Evolutionary conservation across 2,113 vertebrate species (phyloP).

Genomic region (Prolemur simus): DNA sequence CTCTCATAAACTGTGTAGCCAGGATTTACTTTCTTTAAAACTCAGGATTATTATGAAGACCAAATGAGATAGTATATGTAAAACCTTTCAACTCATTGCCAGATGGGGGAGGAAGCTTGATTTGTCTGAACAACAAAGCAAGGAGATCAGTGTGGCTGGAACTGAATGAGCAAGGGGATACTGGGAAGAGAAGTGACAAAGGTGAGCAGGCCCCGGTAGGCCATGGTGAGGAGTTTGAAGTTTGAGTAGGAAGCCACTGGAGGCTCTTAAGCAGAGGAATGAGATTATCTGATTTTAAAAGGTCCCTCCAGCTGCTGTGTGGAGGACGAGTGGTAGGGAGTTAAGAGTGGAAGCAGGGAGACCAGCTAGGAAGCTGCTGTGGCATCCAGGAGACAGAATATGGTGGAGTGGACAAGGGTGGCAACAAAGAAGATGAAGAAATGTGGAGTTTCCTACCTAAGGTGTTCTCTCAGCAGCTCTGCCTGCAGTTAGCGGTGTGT

Average conservation of each 20-base stretch:
- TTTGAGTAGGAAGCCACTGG: not conserved
- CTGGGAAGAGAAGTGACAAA: not conserved
- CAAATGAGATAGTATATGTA: not conserved
- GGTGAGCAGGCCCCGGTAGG: not conserved
- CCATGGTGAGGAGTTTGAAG: not conserved
- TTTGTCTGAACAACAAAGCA: not conserved
- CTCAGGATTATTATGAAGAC: not conserved
- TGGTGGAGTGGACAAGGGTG: not conserved
- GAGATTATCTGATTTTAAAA: not conserved
- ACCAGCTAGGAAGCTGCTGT: not conserved
- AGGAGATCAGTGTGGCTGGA: not conserved
- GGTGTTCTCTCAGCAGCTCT: not conserved
- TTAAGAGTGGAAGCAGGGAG: not conserved
- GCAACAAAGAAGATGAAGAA: not conserved
- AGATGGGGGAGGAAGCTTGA: not conserved
- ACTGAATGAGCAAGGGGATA: not conserved
- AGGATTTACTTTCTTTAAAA: slow-evolving; percentile 1
- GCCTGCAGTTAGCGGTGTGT: too few relatives aligned
- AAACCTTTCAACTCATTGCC: not conserved
- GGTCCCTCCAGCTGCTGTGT: not conserved
- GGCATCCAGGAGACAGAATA: not conserved
- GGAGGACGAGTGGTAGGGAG: not conserved
- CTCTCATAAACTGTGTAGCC: not conserved
- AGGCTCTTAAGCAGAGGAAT: not conserved
- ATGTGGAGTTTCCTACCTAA: not conserved